Percentiles rank a stretch among this genome's conserved stretches.
These are phyloP conservation scores for Tetragonula clypearis DNA, from an alignment of 1,140 invertebrate genomes.

Conservation along the genomic window DNA sequence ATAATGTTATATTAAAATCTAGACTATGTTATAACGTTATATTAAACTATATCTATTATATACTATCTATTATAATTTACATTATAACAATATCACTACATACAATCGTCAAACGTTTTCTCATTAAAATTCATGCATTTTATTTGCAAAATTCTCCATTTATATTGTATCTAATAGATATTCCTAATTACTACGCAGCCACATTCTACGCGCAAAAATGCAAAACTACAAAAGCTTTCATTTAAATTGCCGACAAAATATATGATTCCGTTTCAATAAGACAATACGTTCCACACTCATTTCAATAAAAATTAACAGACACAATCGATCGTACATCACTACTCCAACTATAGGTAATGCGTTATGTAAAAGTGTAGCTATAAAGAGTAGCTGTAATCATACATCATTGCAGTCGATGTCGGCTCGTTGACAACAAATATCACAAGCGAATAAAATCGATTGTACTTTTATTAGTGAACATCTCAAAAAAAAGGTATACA, in stretches of 20 bases:
- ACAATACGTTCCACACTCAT: background rate
- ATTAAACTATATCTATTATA: too few species aligned
- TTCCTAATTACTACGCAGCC: background rate
- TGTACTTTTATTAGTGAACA: too few species aligned
- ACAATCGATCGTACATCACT: background rate
- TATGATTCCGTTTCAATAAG: background rate
- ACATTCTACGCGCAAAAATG: background rate
- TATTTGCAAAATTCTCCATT: too few species aligned
- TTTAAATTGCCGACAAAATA: background rate
- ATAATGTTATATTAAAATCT: too few species aligned
- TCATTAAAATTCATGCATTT: too few species aligned
- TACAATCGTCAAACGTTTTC: too few species aligned
- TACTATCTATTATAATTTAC: too few species aligned
- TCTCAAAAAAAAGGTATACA: background rate
- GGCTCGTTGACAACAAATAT: background rate
- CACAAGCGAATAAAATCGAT: background rate
- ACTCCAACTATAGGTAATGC: background rate
- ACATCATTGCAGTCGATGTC: conserved; percentile 30
- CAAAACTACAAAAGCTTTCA: background rate
- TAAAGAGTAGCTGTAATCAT: conserved; percentile 46
- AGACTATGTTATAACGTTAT: too few species aligned
- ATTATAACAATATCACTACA: too few species aligned
- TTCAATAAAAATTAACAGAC: conserved; percentile 12
- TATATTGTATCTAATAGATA: too few species aligned
- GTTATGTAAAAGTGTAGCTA: conserved; percentile 47